Percentiles rank a stretch among this genome's conserved stretches.
Evolutionary conservation across 2,113 vertebrate species (phyloP).

Genomic region (Herpetotheres cachinnans): DNA sequence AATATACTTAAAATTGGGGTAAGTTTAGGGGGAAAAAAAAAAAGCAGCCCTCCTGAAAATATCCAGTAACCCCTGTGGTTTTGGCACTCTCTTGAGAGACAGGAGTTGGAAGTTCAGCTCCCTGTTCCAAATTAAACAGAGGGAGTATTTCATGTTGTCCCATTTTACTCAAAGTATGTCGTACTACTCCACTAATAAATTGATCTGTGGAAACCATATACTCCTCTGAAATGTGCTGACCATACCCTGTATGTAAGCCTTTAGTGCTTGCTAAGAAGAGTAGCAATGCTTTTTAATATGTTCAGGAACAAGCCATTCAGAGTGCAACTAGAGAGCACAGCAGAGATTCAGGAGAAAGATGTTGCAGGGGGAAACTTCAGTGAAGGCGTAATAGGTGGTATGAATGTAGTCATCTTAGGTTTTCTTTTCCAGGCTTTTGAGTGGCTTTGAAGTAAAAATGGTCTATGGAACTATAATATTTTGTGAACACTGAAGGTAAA

Average conservation of each 20-base stretch:
- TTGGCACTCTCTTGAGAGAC: not conserved
- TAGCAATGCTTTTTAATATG: not conserved
- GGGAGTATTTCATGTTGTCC: conserved; percentile 2
- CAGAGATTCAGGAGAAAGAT: not conserved
- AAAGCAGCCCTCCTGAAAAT: not conserved
- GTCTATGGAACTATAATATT: not conserved
- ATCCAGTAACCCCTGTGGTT: not conserved
- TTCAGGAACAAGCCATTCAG: not conserved
- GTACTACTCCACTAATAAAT: not conserved
- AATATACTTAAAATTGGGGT: not conserved
- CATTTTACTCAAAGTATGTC: not conserved
- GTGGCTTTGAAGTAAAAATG: not conserved
- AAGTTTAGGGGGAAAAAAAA: not conserved
- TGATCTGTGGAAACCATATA: not conserved
- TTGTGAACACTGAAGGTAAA: not conserved
- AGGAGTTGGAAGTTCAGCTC: not conserved
- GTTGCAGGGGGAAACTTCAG: not conserved
- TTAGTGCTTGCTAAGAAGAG: not conserved
- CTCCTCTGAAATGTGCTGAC: not conserved
- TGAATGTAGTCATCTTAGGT: not conserved
- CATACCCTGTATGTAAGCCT: not conserved
- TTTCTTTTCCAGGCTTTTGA: not conserved
- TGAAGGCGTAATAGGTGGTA: not conserved
- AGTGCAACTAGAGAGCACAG: not conserved
- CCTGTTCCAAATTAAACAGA: conserved; percentile 12